Evolutionary conservation across 2,113 vertebrate species (phyloP), one percentile per base, ranked within the genome.

Genomic region (Motacilla tschutschensis): DNA sequence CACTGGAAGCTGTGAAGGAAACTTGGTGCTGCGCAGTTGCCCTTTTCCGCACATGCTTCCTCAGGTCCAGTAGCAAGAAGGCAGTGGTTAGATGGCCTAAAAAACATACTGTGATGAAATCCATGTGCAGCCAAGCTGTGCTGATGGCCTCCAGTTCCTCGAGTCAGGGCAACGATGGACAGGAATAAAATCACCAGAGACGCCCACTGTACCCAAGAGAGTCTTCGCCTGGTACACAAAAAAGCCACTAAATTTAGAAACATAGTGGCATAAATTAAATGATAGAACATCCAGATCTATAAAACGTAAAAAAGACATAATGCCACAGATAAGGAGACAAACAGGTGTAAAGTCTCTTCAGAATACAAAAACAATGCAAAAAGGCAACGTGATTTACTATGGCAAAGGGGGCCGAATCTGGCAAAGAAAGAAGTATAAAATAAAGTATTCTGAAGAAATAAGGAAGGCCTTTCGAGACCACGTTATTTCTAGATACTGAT

Each of bases 121-220:
- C 96, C 96, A 3, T 98, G 97, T n/a, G 95, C 92, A 9, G 96
- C 87, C 15, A 97, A 88, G 46, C 96, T 92, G 40, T 96, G 96
- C 38, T 98, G 97, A 73, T 94, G 95, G 38, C 87, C 91, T 85
- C 97, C 98, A 15, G 98, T 98, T 67, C 97, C 97, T 16, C 93
- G 93, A 24, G 98, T 98, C 78, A 99, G 95, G 57, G 98, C 98
- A 91, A 98, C 97, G 15, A 99, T 99, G 87, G 98, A 97, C 50
- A 99, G 95, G 96, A 99, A 99, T 26, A 99, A 97, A 91, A 99
- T 97, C 46, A 98, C 71, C 35, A 99, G 94, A 38, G 98, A 98
- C 3, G 98, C 98, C 99, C 99, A 99, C 48, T 99, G 99, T 47
- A 99, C 98, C 97, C 98, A 98, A 67, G 97, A 99, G 78, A 99